Percentiles rank a stretch among this genome's conserved stretches.
Conservation (phyloP, 1,140 invertebrate species). For the Hesperophylax magnus region DNA sequence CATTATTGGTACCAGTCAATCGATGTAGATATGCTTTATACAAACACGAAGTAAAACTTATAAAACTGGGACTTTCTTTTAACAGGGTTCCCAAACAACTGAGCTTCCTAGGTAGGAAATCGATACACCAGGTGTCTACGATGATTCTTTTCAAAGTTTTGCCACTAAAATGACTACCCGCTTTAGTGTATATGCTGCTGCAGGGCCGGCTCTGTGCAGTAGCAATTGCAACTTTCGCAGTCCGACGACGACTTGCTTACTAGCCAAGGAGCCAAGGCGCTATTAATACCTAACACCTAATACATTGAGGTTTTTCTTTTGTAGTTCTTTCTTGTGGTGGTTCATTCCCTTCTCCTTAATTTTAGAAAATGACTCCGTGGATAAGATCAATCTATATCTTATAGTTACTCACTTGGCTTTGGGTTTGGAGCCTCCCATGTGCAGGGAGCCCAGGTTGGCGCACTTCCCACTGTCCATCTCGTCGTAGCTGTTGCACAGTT, state of each 20-base stretch:
- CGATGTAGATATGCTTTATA: neutral
- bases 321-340: too few species aligned
- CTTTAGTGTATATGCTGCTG: too few species aligned
- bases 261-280: too few species aligned
- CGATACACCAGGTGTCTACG: too few species aligned
- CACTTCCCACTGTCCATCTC: conserved; percentile 60
- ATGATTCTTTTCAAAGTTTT: too few species aligned
- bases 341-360: neutral
- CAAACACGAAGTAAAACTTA: neutral
- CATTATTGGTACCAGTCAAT: neutral
- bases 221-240: too few species aligned
- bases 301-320: too few species aligned
- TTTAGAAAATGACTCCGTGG: neutral
- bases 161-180: too few species aligned
- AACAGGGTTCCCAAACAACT: neutral
- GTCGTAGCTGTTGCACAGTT: conserved; percentile 60
- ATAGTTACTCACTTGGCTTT: conserved; percentile 39
- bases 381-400: neutral
- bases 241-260: too few species aligned
- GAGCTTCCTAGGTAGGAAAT: too few species aligned
- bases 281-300: too few species aligned
- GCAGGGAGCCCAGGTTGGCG: conserved; percentile 56
- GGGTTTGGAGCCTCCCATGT: conserved; percentile 60
- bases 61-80: neutral
- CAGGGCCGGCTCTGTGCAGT: too few species aligned